Base-by-base conservation (phyloP, 2,888 invertebrate genomes). In the Acanthococcus lagerstroemiae region DNA sequence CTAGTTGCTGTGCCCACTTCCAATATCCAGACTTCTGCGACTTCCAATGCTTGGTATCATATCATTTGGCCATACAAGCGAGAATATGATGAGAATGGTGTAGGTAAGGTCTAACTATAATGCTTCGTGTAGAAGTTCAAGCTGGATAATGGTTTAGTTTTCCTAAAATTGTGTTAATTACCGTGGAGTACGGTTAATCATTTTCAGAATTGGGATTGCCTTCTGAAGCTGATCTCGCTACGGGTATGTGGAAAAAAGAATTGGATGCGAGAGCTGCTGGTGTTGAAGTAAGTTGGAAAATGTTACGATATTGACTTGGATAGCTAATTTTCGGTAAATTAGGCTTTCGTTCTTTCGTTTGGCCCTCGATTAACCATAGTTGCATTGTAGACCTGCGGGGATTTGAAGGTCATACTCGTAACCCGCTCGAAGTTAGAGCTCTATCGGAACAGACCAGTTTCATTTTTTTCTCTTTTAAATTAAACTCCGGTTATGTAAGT, bases 221-320 rank as follows among this genome's bases (percentile, higher is more conserved):
- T 55, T 92, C 95, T 75, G 88, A 92, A 27, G 70, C 95, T 73
- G 95, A 95, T 74, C 92, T 93, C 76, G 90, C 95, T 24, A 95
- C 95, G 27, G 96, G 96, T 72, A 76, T 92, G 71, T 95, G 95
- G 76, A 89, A 92, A 77, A 86, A 86, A 74, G 37, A 37, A n/a
- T 37, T 37, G 37, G 37, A 37, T 3, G 37, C 37, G 12, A 9
- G 37, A 37, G 12, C 12, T 37, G 37, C 37, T 37, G 37, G 37
- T 37, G 37, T 15, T 37, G 12, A 37, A n/a, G 37, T 37, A 37
- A 15, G n/a, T 37, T n/a, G 12, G 2, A n/a, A 37, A 2, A 37
- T 37, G 1, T 37, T 37, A 15, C 37, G 37, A 37, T 9, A 30
- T 30, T 30, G 37, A n/a, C n/a, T n/a, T n/a, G n/a, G n/a, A n/a